A percentile compares a stretch with the other conserved stretches of the same genome.
phyloP scores from a whole-genome alignment of 2,797 vertebrate species.

The Gallinago stenura region DNA sequence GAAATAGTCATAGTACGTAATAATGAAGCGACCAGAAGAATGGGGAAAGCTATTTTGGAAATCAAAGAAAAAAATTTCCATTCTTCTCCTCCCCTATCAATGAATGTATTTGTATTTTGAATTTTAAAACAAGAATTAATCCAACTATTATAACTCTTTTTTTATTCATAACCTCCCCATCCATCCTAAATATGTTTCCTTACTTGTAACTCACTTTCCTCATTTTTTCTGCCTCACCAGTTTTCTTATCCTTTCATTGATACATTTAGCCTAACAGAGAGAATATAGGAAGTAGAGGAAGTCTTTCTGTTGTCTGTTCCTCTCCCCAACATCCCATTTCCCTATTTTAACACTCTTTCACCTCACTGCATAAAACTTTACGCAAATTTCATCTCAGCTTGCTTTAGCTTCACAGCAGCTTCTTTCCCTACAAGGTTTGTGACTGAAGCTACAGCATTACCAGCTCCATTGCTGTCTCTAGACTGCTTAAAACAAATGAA shows the following conservation, averaged over 20 bases:
- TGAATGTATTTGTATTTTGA: neutral
- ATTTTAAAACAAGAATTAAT: neutral
- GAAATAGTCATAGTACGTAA: neutral
- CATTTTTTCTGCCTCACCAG: neutral
- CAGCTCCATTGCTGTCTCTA: neutral
- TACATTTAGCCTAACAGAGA: no score
- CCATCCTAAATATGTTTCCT: neutral
- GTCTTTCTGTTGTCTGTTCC: neutral
- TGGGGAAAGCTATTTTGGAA: neutral
- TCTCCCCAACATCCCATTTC: neutral
- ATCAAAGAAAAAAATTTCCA: neutral
- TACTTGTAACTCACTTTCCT: neutral
- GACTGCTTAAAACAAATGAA: neutral
- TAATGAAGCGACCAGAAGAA: neutral
- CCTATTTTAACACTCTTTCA: neutral
- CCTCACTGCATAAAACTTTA: neutral
- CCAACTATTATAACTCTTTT: fast-evolving
- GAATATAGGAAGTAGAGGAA: no score
- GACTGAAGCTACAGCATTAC: neutral
- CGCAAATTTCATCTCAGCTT: neutral
- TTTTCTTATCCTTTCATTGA: neutral
- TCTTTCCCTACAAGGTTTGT: neutral
- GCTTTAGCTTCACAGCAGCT: neutral
- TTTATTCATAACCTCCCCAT: neutral
- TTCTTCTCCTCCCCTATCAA: neutral